Evolutionary conservation across 2,888 invertebrate genomes (phyloP).

Genomic region (Stenotaenia linearis): DNA sequence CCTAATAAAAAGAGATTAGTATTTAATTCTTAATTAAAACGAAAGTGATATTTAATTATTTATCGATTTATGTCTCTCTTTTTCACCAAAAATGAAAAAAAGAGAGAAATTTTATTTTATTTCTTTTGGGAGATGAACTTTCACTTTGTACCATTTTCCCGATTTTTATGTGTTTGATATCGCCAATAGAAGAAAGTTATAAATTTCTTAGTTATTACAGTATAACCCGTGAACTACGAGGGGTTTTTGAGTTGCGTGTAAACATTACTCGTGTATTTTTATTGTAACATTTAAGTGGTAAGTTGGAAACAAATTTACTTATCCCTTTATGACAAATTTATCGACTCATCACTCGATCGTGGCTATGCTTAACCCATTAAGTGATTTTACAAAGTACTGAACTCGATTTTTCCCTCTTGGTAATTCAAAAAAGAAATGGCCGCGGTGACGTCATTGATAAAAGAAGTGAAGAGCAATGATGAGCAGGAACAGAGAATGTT

Average conservation of each 20-base stretch:
- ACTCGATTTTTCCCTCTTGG: background rate
- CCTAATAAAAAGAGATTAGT: background rate
- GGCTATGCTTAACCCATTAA: background rate
- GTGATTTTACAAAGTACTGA: background rate
- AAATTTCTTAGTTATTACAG: background rate
- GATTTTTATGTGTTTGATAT: background rate
- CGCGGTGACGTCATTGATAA: background rate
- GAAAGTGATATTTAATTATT: background rate
- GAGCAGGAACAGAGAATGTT: background rate
- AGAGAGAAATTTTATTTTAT: background rate
- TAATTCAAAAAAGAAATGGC: background rate
- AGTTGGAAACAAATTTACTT: background rate
- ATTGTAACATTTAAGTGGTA: background rate
- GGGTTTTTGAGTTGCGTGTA: background rate
- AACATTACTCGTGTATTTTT: background rate
- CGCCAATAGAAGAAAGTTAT: background rate
- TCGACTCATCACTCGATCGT: background rate
- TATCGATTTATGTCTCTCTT: background rate
- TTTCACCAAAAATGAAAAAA: background rate
- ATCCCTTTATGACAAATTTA: background rate
- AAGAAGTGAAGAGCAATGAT: constrained; percentile 1
- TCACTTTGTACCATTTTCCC: background rate
- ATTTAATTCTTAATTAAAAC: background rate
- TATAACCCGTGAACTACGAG: background rate
- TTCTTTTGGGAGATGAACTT: background rate